phyloP scores from a whole-genome alignment of 2,888 invertebrate species.

The Holacanthella duospinosa region DNA sequence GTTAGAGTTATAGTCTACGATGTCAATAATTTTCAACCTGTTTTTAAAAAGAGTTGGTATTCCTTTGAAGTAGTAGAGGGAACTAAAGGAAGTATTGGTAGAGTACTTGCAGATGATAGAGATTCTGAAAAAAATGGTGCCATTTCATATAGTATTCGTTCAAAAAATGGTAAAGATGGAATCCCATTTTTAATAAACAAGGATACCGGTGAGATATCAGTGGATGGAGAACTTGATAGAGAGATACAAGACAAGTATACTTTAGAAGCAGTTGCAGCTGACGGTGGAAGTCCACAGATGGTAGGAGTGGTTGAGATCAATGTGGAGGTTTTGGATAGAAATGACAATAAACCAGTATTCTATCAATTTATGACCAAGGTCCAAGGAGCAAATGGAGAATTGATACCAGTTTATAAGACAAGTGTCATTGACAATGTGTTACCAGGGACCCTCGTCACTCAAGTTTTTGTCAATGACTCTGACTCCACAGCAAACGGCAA shows the following conservation, averaged over 20 bases:
- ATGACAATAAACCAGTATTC: conserved; percentile 54
- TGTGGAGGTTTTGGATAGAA: conserved; percentile 68
- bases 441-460: conserved; percentile 57
- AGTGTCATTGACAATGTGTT: conserved; percentile 63
- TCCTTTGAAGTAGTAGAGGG: conserved; percentile 73
- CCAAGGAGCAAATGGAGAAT: conserved; percentile 22
- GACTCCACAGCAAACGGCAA: conserved; percentile 80
- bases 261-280: conserved; percentile 61
- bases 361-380: conserved; percentile 29
- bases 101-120: conserved; percentile 63
- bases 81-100: conserved; percentile 57
- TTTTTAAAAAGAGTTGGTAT: conserved; percentile 71
- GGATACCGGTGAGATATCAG: conserved; percentile 56
- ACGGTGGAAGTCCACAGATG: conserved; percentile 59
- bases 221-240: conserved; percentile 65
- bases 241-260: conserved; percentile 58
- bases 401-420: conserved; percentile 63
- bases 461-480: conserved; percentile 70
- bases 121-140: conserved; percentile 72
- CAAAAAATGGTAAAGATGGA: conserved; percentile 44
- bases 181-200: conserved; percentile 62
- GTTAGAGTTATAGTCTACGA: conserved; percentile 42
- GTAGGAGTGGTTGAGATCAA: conserved; percentile 54
- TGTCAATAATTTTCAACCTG: conserved; percentile 72
- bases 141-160: conserved; percentile 53